Base-by-base conservation (phyloP, 2,797 vertebrate genomes). In the Diceros bicornis region DNA sequence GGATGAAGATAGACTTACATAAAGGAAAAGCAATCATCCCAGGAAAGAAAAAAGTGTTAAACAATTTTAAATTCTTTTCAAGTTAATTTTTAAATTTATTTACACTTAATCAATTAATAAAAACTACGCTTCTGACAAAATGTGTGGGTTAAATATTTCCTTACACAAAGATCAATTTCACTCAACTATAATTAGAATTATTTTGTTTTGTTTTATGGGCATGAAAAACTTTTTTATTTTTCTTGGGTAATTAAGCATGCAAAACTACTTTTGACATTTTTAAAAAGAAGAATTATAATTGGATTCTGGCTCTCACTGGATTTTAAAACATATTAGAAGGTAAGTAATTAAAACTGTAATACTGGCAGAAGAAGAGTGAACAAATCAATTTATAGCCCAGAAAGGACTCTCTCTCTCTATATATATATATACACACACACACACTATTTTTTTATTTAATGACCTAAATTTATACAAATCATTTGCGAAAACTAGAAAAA, bases 271-370 rank as follows among this genome's bases (percentile, higher is more conserved):
- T 62, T n/a, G 44, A n/a, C 27, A 27, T 52, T 83, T 75, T 82
- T 32, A 11, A 23, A 88, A 85, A 66, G 25, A 57, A 34, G 8
- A 74, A 23, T 64, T 88, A 44, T 86, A 82, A 78, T 47, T 37
- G 17, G n/a, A 84, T 72, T 74, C 50, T 74, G 95, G 52, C 5
- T 85, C 16, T 27, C 23, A 82, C 0, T n/a, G 75, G 23, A 84
- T 79, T 89, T 84, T 84, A 79, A 95, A 79, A 61, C 25, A 59
- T 79, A 50, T 92, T 92, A 89, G 66, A 81, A 64, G 6, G 20
- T 75, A 84, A 69, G 9, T 77, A 61, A 89, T 82, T 81, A 83
- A 66, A 72, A 88, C 12, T 64, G 7, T n/a, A 72, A 89, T 50
- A 47, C 17, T 89, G 21, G 4, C 50, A 32, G 20, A 66, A 50